Percentiles rank a stretch among this genome's conserved stretches.
Evolutionary conservation across 2,797 vertebrate species (phyloP).

Genomic region (Astyanax mexicanus): DNA sequence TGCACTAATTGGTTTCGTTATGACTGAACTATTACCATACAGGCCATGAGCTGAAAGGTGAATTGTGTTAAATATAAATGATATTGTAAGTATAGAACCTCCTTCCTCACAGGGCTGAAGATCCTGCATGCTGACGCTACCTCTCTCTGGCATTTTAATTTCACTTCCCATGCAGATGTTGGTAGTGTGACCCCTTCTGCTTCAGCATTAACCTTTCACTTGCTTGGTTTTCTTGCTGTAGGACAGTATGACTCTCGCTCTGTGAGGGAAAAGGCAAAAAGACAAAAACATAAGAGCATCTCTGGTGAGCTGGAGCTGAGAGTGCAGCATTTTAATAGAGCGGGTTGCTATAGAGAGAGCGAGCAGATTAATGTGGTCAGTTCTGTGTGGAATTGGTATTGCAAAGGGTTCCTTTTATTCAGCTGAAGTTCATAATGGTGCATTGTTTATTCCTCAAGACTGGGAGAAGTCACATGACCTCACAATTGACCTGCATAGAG

Average conservation of each 20-base stretch:
- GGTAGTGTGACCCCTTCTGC: not conserved
- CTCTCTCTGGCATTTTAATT: not conserved
- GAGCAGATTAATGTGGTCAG: too few relatives aligned
- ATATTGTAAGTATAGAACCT: not conserved
- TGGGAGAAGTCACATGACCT: too few relatives aligned
- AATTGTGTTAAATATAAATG: not conserved
- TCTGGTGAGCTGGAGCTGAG: not conserved
- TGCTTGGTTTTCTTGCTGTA: not conserved
- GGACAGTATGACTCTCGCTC: not conserved
- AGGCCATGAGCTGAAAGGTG: not conserved
- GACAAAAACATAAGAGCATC: not conserved
- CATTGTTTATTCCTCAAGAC: too few relatives aligned
- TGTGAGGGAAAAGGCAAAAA: not conserved
- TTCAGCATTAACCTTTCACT: not conserved
- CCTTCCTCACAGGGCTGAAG: not conserved
- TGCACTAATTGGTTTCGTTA: not conserved
- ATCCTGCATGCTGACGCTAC: not conserved
- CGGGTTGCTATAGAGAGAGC: not conserved
- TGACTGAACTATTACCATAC: too few relatives aligned
- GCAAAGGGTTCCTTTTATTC: too few relatives aligned
- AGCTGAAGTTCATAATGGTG: too few relatives aligned
- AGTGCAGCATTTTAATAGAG: not conserved
- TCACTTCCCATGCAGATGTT: too few relatives aligned
- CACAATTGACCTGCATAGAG: too few relatives aligned
- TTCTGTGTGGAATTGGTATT: too few relatives aligned